These are phyloP conservation scores for Battus philenor DNA, from an alignment of 1,140 invertebrate species.

Conservation along the genomic window DNA sequence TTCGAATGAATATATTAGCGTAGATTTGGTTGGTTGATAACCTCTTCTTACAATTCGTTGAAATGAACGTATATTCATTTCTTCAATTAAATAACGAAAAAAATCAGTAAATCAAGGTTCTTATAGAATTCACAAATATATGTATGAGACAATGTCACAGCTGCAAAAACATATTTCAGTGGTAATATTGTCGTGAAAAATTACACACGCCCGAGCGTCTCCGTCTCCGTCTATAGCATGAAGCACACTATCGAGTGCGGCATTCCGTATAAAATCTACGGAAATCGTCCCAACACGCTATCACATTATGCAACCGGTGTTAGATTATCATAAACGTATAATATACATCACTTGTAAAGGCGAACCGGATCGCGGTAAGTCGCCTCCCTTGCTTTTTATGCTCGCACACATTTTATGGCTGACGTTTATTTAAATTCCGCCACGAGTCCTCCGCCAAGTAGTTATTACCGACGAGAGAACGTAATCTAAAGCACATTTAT, in stretches of 20 bases:
- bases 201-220: slow-evolving; percentile 21
- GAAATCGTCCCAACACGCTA: slow-evolving; percentile 42
- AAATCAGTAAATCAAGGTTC: too few species aligned
- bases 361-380: slow-evolving; percentile 22
- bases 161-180: slow-evolving; percentile 18
- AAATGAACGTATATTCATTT: too few species aligned
- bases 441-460: slow-evolving; percentile 17
- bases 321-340: slow-evolving; percentile 64
- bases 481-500: slow-evolving; percentile 18
- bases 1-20: too few species aligned
- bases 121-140: too few species aligned
- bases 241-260: slow-evolving; percentile 42
- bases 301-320: slow-evolving; percentile 59
- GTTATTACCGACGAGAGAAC: slow-evolving; percentile 17
- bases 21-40: too few species aligned
- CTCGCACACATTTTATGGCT: slow-evolving; percentile 20
- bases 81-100: too few species aligned
- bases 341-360: slow-evolving; percentile 28
- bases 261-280: slow-evolving; percentile 52
- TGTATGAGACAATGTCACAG: too few species aligned
- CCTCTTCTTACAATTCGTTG: too few species aligned
- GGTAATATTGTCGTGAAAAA: slow-evolving; percentile 24
- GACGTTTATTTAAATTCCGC: slow-evolving; percentile 23
- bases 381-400: slow-evolving; percentile 19
- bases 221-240: slow-evolving; percentile 30